Conservation (phyloP, 2,888 invertebrate species). For the Archips crataeganus region DNA sequence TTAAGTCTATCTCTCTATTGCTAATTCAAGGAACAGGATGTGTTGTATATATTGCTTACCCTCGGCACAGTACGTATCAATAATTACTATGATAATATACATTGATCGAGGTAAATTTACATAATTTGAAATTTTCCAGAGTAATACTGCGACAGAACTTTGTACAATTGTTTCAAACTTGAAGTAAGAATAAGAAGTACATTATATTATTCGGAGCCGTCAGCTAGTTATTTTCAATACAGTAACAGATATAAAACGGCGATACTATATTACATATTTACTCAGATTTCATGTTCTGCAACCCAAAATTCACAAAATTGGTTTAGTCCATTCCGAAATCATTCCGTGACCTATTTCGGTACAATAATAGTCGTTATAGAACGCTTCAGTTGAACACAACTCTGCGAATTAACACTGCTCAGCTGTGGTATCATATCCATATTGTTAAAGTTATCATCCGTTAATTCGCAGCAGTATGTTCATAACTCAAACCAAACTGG, state of each 20-base stretch:
- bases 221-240: conserved; percentile 1
- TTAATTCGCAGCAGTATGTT: conserved; percentile 1
- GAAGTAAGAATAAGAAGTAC: conserved; percentile 4
- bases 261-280: conserved; percentile 10
- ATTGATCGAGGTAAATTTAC: conserved; percentile 18
- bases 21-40: not conserved
- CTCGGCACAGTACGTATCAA: conserved; percentile 9
- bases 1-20: conserved; percentile 14
- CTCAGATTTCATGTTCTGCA: conserved; percentile 14
- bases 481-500: not conserved
- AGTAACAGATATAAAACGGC: conserved; percentile 5
- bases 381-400: not conserved
- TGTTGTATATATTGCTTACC: conserved; percentile 2
- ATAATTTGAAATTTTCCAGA: conserved; percentile 14
- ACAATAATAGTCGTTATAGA: conserved; percentile 21
- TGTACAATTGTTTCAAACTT: conserved; percentile 6
- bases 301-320: conserved; percentile 51
- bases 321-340: conserved; percentile 51
- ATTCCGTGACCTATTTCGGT: conserved; percentile 17
- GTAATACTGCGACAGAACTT: conserved; percentile 34
- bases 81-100: conserved; percentile 14
- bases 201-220: conserved; percentile 1
- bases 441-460: not conserved
- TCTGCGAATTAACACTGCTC: not conserved
- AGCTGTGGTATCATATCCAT: not conserved